Base-by-base conservation (phyloP, 2,797 vertebrate genomes). In the Syngnathus acus region DNA sequence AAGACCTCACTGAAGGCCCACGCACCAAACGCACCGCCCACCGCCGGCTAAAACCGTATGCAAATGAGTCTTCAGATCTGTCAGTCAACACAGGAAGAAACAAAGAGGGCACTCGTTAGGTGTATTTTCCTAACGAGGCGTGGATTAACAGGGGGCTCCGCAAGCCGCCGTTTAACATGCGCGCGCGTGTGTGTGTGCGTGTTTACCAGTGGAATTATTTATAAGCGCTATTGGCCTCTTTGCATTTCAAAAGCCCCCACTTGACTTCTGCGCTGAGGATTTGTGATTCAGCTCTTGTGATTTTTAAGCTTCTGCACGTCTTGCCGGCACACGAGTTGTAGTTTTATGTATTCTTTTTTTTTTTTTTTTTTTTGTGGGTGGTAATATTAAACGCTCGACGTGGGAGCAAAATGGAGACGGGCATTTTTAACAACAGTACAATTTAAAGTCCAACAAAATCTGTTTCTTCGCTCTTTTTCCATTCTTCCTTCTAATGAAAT, bases 191-290 rank as follows among this genome's bases (percentile, higher is more conserved):
- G 67, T 9, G 47, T 48, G 66, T 65, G 64, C 67, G 71, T 78
- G 71, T 83, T 82, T 85, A 66, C 79, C 59, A 62, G 72, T 70
- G 73, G 82, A 84, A 86, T 87, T 80, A 81, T 47, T 62, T 62
- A 62, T 17, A 45, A 62, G 60, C n/a, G 38, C 38, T 45, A 62
- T 62, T 62, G 42, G 62, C 50, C 71, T 54, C 74, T 87, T 86
- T 86, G 83, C 83, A 86, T 87, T 83, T 87, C 82, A 87, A 84
- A 87, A 84, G 72, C 45, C 67, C 19, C 43, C 63, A 58, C 73
- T 78, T 68, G 62, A 59, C 61, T 75, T 63, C 66, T 54, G 72
- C 74, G 62, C 61, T 60, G 70, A 51, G 75, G 82, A 82, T 82
- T 77, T 57, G 77, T 72, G 75, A 77, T 76, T 69, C 60, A 65